Conservation (phyloP, 2,113 vertebrate species). For the Cephalophus harveyi region DNA sequence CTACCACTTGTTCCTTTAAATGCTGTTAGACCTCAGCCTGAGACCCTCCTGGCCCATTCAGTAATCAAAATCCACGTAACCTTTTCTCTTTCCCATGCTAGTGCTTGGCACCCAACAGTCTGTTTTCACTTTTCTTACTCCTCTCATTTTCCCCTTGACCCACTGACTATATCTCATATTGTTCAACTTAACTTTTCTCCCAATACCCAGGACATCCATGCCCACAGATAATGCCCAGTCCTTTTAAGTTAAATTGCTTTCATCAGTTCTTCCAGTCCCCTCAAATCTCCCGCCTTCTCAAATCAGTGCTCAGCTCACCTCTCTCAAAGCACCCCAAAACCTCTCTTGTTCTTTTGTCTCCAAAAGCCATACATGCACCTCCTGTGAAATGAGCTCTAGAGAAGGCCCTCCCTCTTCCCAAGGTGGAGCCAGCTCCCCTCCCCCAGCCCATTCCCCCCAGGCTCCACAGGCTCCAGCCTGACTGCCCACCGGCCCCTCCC, state of each 20-base stretch:
- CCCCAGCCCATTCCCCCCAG: background rate
- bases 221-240: background rate
- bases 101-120: background rate
- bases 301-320: background rate
- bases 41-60: background rate
- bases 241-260: background rate
- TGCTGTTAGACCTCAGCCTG: background rate
- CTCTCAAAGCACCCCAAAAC: background rate
- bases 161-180: too few species aligned
- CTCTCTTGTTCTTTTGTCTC: background rate
- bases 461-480: slow-evolving; percentile 40
- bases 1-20: background rate
- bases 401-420: background rate
- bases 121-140: background rate
- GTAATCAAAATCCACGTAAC: background rate
- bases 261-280: background rate
- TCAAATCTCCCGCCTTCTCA: background rate
- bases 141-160: too few species aligned
- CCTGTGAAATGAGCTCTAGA: background rate
- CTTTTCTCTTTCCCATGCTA: background rate
- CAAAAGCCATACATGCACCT: background rate
- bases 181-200: background rate
- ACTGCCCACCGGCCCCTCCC: slow-evolving; percentile 40
- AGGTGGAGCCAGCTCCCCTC: slow-evolving; percentile 42
- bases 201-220: background rate